phyloP scores from a whole-genome alignment of 1,140 invertebrate genomes.

The Mycetomoellerius zeteki region DNA sequence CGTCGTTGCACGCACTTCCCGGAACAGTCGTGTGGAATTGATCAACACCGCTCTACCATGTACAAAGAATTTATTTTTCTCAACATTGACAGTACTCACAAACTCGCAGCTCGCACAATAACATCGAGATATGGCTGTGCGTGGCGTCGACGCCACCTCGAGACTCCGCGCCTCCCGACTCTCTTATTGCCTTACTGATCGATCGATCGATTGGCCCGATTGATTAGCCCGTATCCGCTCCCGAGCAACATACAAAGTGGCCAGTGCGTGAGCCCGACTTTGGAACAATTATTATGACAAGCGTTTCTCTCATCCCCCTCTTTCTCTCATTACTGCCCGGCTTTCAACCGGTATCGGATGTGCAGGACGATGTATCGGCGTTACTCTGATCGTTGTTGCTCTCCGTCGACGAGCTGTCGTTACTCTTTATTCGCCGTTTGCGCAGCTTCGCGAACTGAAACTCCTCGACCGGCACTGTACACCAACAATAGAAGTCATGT shows the following conservation, averaged over 20 bases:
- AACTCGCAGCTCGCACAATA: conserved; percentile 58
- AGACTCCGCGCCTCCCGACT: not conserved
- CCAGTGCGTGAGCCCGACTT: conserved; percentile 3
- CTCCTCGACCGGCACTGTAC: conserved; percentile 85
- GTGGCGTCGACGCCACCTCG: not conserved
- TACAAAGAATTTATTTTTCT: conserved; percentile 74
- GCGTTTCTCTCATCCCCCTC: conserved; percentile 1
- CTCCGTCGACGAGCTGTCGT: conserved; percentile 87
- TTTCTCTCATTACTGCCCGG: conserved; percentile 34
- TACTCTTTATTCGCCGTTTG: conserved; percentile 85
- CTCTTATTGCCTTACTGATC: conserved; percentile 23
- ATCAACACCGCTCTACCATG: conserved; percentile 66
- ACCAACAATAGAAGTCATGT: conserved; percentile 78
- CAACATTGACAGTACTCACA: conserved; percentile 69
- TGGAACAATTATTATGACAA: conserved; percentile 21
- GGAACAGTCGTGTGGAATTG: conserved; percentile 54
- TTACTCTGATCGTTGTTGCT: conserved; percentile 87
- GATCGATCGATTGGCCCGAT: not conserved
- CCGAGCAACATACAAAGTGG: conserved; percentile 19
- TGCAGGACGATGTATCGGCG: conserved; percentile 86
- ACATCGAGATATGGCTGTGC: conserved; percentile 56
- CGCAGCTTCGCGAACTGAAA: conserved; percentile 85
- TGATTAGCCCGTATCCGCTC: conserved; percentile 24
- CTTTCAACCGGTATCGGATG: conserved; percentile 86
- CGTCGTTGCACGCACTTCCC: not conserved